A percentile compares a stretch with the other conserved stretches of the same genome.
Evolutionary conservation across 2,888 invertebrate genomes (phyloP).

Genomic region (Bursaphelenchus okinawaensis): DNA sequence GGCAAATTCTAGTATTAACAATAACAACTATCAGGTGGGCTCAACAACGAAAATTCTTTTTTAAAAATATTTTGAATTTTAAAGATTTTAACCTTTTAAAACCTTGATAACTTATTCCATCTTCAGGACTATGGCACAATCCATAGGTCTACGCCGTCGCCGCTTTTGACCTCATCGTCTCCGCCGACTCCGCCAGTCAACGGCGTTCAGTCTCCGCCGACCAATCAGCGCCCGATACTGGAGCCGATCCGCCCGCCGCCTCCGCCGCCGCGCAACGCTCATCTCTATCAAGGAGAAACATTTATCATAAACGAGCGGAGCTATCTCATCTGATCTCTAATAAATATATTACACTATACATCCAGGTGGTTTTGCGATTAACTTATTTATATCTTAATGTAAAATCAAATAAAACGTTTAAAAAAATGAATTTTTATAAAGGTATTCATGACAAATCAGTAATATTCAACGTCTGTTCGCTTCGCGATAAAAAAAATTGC

Average conservation of each 20-base stretch:
- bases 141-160: background rate
- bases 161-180: background rate
- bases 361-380: too few relatives aligned
- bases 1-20: background rate
- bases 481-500: too few relatives aligned
- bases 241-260: background rate
- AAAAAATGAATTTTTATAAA: too few relatives aligned
- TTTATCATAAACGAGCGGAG: constrained; percentile 53
- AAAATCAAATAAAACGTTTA: too few relatives aligned
- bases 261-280: constrained; percentile 1
- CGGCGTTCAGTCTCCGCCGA: background rate
- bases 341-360: too few relatives aligned
- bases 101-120: background rate
- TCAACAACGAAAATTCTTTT: background rate
- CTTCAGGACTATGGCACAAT: constrained; percentile 18
- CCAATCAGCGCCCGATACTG: background rate
- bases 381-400: too few relatives aligned
- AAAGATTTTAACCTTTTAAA: background rate
- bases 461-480: too few relatives aligned
- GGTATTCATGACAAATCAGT: too few relatives aligned
- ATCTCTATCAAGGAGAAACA: constrained; percentile 52
- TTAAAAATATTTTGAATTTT: background rate
- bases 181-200: background rate
- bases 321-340: constrained; percentile 42
- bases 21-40: background rate